Base-by-base conservation (phyloP, 2,888 invertebrate species). In the Galerucella nymphaeae region DNA sequence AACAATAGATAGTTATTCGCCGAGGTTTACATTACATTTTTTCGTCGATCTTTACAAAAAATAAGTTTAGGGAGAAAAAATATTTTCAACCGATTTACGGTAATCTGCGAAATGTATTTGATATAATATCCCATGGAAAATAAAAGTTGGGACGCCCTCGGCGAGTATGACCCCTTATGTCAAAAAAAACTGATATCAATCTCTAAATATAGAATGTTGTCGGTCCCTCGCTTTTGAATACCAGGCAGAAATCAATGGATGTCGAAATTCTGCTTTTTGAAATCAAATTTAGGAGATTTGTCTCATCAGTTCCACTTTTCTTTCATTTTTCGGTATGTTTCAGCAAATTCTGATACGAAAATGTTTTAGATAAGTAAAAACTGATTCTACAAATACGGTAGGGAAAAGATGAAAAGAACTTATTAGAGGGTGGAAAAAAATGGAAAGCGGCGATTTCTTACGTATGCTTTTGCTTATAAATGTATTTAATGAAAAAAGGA, bases 141-240 rank as follows among this genome's bases (percentile, higher is more conserved):
- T 9, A 16, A 30, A 38, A 38, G 9, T 30, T 59, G n/a, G 59
- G 10, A 59, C 59, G 59, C 59, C 59, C 8, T 59, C 2, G n/a
- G 59, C n/a, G 79, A 81, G 75, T 70, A 61, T 62, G 61, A 69
- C 83, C 83, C 81, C 78, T 77, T 75, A 55, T 59, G 59, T 59
- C 38, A 68, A 70, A 73, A 38, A 79, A 80, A 82, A 81, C 79
- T 78, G 81, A 82, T 83, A 80, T 79, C 80, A 79, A 81, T 81
- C 81, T 78, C 67, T 70, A 68, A 62, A 74, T 74, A 70, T 72
- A 61, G 72, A 72, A 70, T 74, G 65, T 70, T 72, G 70, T 66
- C 57, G 23, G 65, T 53, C 66, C 68, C 67, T 72, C 63, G 62
- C 71, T 72, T 72, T 72, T 63, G 50, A 16, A 72, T 72, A 57